Evolutionary conservation across 2,797 vertebrate genomes (phyloP), one percentile per base, ranked within the genome.

Genomic region (Sebastolobus altivelis): DNA sequence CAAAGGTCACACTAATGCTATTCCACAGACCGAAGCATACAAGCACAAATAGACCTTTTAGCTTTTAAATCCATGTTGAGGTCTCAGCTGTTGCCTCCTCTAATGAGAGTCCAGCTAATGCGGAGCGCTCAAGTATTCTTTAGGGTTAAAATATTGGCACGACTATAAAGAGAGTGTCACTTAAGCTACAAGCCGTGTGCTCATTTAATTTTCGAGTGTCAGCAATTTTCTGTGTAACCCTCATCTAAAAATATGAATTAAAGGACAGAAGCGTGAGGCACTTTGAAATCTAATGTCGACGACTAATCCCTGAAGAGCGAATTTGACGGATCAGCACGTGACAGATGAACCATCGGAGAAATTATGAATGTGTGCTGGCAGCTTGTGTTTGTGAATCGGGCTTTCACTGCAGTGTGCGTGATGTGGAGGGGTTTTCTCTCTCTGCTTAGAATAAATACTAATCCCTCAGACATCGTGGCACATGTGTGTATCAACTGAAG

Each of bases 361-460:
- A 92, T 85, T 76, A 84, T 91, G 88, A 94, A 92, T 92, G 92
- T 92, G 89, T 75, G 58, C 43, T 4, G 83, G 35, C 84, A 92
- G 87, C 83, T 87, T 83, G 87, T 79, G 81, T 84, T 86, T 74
- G 81, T 87, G 79, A 88, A 88, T 60, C 6, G 43, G 70, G 56
- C 22, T 87, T 82, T 86, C 7, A 60, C 70, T 75, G 69, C 25
- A 13, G 43, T 69, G 78, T 83, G 81, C 38, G 63, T 85, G 77
- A 89, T 77, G n/a, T 22, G 37, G 65, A 40, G 67, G 68, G 75
- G 43, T 87, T 70, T 83, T 54, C 65, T 65, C 54, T 66, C 35
- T 27, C 31, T 66, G 81, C 78, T 84, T 72, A 72, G 81, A 87
- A 82, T 87, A 77, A 89, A 84, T 59, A 46, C 79, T 94, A 91